A percentile compares a stretch with the other conserved stretches of the same genome.
phyloP scores from a whole-genome alignment of 2,888 invertebrate genomes.

The Ophioninae sp. region DNA sequence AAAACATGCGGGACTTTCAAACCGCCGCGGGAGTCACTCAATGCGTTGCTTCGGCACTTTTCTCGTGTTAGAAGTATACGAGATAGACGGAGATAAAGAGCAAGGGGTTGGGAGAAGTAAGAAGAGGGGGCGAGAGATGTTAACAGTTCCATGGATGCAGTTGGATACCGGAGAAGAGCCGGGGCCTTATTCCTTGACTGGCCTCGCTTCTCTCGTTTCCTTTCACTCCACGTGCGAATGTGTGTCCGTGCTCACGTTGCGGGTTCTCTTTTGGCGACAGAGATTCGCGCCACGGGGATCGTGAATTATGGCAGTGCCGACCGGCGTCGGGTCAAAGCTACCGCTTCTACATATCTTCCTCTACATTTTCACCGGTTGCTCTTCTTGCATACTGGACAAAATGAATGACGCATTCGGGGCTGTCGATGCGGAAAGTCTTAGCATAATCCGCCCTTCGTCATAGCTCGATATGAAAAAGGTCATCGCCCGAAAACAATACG shows the following conservation, averaged over 20 bases:
- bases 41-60: conserved; percentile 35
- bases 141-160: conserved; percentile 38
- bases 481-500: conserved; percentile 32
- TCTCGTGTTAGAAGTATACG: conserved; percentile 2
- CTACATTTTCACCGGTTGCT: conserved; percentile 26
- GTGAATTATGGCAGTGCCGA: conserved; percentile 65
- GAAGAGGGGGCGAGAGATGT: neutral
- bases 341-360: conserved; percentile 50
- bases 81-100: neutral
- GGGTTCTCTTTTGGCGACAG: conserved; percentile 58
- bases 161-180: conserved; percentile 33
- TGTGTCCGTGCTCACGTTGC: conserved; percentile 16
- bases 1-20: conserved; percentile 62
- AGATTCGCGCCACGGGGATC: conserved; percentile 59
- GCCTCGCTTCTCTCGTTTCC: conserved; percentile 34
- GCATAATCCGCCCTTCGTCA: neutral
- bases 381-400: conserved; percentile 58
- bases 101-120: conserved; percentile 6
- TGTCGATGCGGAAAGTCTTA: conserved; percentile 56
- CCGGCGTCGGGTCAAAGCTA: conserved; percentile 63
- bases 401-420: conserved; percentile 67
- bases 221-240: conserved; percentile 13
- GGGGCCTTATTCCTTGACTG: conserved; percentile 35
- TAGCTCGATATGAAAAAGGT: conserved; percentile 22
- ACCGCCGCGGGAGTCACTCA: conserved; percentile 59